These are phyloP conservation scores for Nettapus auritus DNA, from an alignment of 2,113 vertebrate species.

Conservation along the genomic window DNA sequence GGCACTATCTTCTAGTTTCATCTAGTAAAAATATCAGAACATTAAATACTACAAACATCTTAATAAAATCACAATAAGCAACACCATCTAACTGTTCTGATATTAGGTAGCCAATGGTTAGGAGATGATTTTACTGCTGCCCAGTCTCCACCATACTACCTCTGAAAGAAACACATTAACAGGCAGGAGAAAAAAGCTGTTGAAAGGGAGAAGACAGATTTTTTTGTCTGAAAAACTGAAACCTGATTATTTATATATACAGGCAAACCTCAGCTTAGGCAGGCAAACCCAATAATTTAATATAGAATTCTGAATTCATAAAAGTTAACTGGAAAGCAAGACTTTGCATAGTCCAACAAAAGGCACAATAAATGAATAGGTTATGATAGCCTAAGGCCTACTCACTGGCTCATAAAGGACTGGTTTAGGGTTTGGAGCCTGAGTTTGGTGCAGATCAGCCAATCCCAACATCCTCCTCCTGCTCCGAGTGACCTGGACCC, in stretches of 20 bases:
- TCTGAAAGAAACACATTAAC: neutral
- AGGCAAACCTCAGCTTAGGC: neutral
- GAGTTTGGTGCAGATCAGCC: neutral
- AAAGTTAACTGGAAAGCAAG: neutral
- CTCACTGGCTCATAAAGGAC: neutral
- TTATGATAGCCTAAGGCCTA: neutral
- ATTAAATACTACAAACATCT: neutral
- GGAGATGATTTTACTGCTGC: neutral
- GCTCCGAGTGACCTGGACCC: neutral
- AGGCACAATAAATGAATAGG: neutral
- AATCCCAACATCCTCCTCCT: neutral
- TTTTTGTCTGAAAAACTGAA: neutral
- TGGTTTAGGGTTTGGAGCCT: neutral
- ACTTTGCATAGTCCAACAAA: neutral
- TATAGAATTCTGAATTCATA: neutral
- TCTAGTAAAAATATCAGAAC: neutral
- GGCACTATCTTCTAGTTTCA: neutral
- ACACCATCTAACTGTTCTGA: neutral
- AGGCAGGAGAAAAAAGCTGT: fast-evolving
- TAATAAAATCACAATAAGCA: neutral
- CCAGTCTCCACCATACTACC: neutral
- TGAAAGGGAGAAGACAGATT: neutral
- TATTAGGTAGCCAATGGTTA: neutral
- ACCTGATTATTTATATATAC: neutral
- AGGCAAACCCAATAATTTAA: neutral